Evolutionary conservation across 2,113 vertebrate genomes (phyloP).

Genomic region (Notothenia coriiceps): DNA sequence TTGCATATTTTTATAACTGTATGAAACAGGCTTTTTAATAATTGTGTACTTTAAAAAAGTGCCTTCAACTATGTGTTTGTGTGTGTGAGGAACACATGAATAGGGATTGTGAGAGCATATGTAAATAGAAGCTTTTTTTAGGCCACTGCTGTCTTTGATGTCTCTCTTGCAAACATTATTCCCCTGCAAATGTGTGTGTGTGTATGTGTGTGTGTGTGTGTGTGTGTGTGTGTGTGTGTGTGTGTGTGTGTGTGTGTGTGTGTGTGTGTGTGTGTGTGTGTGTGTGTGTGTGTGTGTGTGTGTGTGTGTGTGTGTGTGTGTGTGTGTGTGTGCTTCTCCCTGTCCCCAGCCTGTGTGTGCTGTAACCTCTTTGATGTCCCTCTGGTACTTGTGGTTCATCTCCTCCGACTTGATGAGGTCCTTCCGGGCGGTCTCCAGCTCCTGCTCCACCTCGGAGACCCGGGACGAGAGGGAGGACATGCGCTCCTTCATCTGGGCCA

Average conservation of each 20-base stretch:
- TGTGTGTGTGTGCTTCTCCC: slow-evolving; percentile 1
- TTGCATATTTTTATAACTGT: too few species aligned
- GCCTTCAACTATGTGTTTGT: neutral
- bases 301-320: neutral
- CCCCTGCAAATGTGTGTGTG: slow-evolving; percentile 19
- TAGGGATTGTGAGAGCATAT: slow-evolving; percentile 22
- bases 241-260: too few species aligned
- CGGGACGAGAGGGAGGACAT: slow-evolving; percentile 94
- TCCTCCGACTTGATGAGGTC: slow-evolving; percentile 99
- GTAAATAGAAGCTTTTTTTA: slow-evolving; percentile 61
- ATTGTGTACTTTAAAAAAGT: neutral
- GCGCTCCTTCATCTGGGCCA: slow-evolving; percentile 99
- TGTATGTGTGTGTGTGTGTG: neutral
- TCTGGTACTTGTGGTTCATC: slow-evolving; percentile 98
- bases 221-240: too few species aligned
- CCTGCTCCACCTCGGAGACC: slow-evolving; percentile 97
- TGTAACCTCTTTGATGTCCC: slow-evolving; percentile 97
- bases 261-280: too few species aligned
- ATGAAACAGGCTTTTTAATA: neutral
- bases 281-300: too few species aligned
- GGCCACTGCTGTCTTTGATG: slow-evolving; percentile 58
- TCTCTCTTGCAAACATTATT: slow-evolving; percentile 43
- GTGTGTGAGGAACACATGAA: slow-evolving; percentile 1
- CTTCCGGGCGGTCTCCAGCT: slow-evolving; percentile 96
- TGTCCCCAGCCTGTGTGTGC: neutral